Percentiles rank a stretch among this genome's conserved stretches.
Evolutionary conservation across 2,113 vertebrate species (phyloP).

Genomic region (Boleophthalmus pectinirostris): DNA sequence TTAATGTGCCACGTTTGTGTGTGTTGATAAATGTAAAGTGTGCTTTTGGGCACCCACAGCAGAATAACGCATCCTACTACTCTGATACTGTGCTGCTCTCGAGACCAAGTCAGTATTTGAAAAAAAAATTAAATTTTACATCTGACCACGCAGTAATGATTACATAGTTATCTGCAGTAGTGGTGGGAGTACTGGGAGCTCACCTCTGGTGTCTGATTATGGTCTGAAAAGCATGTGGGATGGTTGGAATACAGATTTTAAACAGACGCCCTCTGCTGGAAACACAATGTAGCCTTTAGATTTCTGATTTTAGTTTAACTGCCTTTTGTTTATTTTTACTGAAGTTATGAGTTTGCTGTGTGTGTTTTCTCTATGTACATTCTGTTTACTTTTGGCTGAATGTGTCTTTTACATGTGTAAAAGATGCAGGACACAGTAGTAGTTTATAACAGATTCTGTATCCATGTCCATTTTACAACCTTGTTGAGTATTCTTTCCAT

Average conservation of each 20-base stretch:
- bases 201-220: not conserved
- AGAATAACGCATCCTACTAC: not conserved
- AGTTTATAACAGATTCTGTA: not conserved
- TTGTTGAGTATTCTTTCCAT: conserved; percentile 8
- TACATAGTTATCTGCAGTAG: not conserved
- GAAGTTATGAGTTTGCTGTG: conserved; percentile 29
- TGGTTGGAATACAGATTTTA: not conserved
- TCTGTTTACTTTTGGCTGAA: conserved; percentile 26
- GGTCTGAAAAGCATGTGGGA: not conserved
- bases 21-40: not conserved
- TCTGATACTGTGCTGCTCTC: not conserved
- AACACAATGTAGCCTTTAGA: not conserved
- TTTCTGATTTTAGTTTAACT: not conserved
- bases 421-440: not conserved
- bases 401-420: conserved; percentile 5
- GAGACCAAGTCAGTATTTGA: conserved; percentile 47
- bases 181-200: not conserved
- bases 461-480: not conserved
- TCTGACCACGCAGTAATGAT: not conserved
- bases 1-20: not conserved
- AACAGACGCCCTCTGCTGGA: conserved; percentile 37
- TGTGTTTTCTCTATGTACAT: conserved; percentile 21
- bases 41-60: not conserved
- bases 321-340: conserved; percentile 17
- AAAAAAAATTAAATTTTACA: conserved; percentile 9